Evolutionary conservation across 2,113 vertebrate genomes (phyloP), one percentile per base, ranked within the genome.

Genomic region (Rhegmatorhina hoffmannsi): DNA sequence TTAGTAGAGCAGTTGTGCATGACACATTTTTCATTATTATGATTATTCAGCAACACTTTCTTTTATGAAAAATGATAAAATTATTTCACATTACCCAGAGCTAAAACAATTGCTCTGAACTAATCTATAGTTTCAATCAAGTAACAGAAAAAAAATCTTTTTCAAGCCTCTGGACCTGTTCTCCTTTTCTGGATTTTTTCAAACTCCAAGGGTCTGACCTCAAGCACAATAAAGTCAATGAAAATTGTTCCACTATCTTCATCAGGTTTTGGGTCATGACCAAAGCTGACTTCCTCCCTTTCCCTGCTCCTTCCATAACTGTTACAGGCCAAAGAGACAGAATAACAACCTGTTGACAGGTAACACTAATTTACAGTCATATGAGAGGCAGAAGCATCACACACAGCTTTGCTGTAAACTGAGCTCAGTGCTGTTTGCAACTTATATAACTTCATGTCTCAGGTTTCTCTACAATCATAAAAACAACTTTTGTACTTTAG

Each of bases 261-360:
- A 81, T 80, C 52, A 78, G 69, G 60, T 82, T 80, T 81, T 85
- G 67, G 82, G 89, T 97, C 87, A 87, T 79, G 75, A 89, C 67
- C 91, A 84, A 92, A 88, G 38, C 18, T 63, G 70, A 20, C 9
- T 92, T 74, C n/a, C 56, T 34, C 34, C 23, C 29, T 58, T 53
- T 21, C 7, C 13, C 34, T 4, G 3, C 23, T 78, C 31, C 18
- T 49, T 87, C 38, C 9, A 0, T 43, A 82, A 76, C 16, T 82
- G 52, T 73, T 53, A 75, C 3, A 81, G 84, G 74, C 53, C 49
- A 66, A 95, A 78, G 6, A 92, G 76, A 89, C 38, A 75, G 92
- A 93, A 53, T 80, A 96, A 94, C 68, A 77, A 87, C 60, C 67
- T 87, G 92, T 24, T 96, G 94, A 93, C 80, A 94, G 86, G 80